Evolutionary conservation across 2,797 vertebrate species (phyloP).

Genomic region (Novumbra hubbsi): DNA sequence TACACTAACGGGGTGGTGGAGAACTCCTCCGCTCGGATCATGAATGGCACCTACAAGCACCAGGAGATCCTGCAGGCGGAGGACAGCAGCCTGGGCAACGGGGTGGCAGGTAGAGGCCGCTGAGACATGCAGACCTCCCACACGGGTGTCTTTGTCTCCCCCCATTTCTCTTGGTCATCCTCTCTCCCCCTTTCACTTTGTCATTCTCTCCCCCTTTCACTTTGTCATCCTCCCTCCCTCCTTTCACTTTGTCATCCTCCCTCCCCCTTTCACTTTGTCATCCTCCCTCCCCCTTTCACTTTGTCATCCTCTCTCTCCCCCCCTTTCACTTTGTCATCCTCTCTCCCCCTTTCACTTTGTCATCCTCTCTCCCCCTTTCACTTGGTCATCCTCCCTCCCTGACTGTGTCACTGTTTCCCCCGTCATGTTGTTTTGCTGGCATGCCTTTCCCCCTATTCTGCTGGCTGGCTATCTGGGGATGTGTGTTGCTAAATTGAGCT

Average conservation of each 20-base stretch:
- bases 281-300: neutral
- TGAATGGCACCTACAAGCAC: constrained; percentile 97
- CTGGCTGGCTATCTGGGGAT: neutral
- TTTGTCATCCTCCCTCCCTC: neutral
- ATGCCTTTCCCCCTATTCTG: neutral
- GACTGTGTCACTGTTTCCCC: constrained; percentile 5
- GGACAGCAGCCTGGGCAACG: constrained; percentile 90
- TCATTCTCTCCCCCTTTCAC: constrained; percentile 9
- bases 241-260: neutral
- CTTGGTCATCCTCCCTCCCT: neutral
- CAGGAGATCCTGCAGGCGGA: constrained; percentile 93
- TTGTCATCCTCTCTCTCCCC: neutral
- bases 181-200: constrained; percentile 9
- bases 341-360: neutral
- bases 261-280: neutral
- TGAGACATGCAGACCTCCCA: neutral
- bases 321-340: neutral
- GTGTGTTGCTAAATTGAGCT: constrained; percentile 22
- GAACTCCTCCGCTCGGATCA: constrained; percentile 84
- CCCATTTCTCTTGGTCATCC: no score
- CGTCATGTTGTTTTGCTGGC: neutral
- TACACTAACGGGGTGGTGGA: constrained; percentile 92
- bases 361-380: neutral
- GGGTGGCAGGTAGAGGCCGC: constrained; percentile 64
- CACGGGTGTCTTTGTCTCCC: neutral